Evolutionary conservation across 2,113 vertebrate genomes (phyloP).

Genomic region (Philantomba maxwellii): DNA sequence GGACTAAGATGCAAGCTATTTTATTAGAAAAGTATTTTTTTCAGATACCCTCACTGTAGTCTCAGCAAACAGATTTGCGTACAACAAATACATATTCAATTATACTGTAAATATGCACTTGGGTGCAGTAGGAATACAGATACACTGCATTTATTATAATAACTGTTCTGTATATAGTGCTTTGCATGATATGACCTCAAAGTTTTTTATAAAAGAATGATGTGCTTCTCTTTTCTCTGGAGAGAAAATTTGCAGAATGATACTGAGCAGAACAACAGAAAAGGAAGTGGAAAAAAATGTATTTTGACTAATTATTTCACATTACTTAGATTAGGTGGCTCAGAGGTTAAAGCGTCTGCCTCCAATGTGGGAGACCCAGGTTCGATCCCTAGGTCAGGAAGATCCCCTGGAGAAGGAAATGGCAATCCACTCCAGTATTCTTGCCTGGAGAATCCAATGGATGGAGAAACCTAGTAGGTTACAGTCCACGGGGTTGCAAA

Average conservation of each 20-base stretch:
- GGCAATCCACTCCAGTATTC: no score
- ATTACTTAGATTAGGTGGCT: not conserved
- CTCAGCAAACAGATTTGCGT: not conserved
- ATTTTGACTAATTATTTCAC: not conserved
- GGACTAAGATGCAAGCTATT: not conserved
- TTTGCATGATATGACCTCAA: not conserved
- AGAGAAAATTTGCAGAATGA: not conserved
- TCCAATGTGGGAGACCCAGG: no score
- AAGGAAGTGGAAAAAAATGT: not conserved
- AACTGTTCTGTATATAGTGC: not conserved
- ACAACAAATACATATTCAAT: conserved; percentile 24
- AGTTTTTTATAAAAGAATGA: not conserved
- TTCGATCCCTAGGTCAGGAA: no score
- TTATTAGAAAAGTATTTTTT: not conserved
- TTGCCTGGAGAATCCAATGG: no score
- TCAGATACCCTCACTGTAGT: not conserved
- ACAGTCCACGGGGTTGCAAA: no score
- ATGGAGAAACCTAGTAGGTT: no score
- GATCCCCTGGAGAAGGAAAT: no score
- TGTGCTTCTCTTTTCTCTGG: not conserved
- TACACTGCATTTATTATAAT: not conserved
- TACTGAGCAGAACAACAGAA: not conserved
- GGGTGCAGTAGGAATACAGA: not conserved
- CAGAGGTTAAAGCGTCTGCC: no score
- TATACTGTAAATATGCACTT: conserved; percentile 17